Conservation (phyloP, 2,113 vertebrate species). For the Aviceda subcristata region DNA sequence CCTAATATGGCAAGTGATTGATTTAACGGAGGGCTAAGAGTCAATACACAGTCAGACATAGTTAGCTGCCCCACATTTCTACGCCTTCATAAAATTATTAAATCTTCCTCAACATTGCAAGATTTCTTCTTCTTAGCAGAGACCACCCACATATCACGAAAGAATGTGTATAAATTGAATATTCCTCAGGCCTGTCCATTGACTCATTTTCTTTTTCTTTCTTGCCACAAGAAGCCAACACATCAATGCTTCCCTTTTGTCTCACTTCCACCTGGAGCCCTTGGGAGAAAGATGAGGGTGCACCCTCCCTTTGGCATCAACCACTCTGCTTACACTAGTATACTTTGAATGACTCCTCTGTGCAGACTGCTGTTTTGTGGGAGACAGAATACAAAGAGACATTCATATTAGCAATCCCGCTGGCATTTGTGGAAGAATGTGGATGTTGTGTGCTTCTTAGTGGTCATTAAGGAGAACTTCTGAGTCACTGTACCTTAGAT, state of each 20-base stretch:
- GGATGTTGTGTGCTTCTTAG: background rate
- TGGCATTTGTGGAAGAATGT: background rate
- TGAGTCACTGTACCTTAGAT: background rate
- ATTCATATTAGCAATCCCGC: background rate
- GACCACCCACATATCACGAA: background rate
- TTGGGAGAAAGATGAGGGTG: background rate
- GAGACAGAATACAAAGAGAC: background rate
- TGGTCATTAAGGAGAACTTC: background rate
- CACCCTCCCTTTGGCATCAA: background rate
- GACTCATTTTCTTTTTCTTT: background rate
- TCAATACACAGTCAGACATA: accelerated
- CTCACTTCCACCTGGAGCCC: background rate
- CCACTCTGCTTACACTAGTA: background rate
- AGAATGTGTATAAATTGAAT: background rate
- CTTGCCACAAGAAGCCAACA: background rate
- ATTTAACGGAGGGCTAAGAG: background rate
- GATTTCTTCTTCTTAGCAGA: background rate
- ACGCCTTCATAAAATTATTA: background rate
- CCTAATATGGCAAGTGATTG: background rate
- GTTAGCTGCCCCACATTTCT: background rate
- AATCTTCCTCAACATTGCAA: background rate
- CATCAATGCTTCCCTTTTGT: background rate
- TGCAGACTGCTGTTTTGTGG: background rate
- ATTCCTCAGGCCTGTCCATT: background rate
- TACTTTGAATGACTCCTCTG: background rate